Conservation (phyloP, 2,797 vertebrate species). For the Sebastolobus altivelis region DNA sequence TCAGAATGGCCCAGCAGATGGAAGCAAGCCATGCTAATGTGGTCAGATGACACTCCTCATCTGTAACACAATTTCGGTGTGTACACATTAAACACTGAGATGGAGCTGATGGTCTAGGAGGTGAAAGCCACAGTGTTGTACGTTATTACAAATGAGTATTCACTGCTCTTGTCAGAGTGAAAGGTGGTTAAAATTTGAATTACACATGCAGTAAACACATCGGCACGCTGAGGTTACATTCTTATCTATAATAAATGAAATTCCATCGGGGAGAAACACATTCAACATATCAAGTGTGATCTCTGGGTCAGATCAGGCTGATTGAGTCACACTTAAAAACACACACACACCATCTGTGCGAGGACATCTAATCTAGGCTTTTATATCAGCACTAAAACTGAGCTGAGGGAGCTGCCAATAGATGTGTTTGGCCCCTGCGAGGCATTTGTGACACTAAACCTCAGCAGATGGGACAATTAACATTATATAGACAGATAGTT, state of each 20-base stretch:
- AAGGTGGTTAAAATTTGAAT: background rate
- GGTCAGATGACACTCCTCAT: slow-evolving; percentile 14
- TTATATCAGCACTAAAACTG: slow-evolving; percentile 37
- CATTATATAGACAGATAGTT: slow-evolving; percentile 36
- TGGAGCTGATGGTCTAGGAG: background rate
- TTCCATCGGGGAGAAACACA: background rate
- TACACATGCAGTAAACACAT: background rate
- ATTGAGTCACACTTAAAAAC: slow-evolving; percentile 26
- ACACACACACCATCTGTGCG: slow-evolving; percentile 28
- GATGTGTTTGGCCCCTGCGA: slow-evolving; percentile 20
- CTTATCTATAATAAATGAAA: background rate
- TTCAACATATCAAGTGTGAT: slow-evolving; percentile 5
- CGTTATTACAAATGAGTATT: background rate
- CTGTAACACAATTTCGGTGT: background rate
- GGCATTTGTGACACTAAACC: slow-evolving; percentile 46
- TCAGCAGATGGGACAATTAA: slow-evolving; percentile 56
- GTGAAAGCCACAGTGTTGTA: background rate
- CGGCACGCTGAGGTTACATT: background rate
- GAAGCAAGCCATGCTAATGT: background rate
- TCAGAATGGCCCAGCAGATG: slow-evolving; percentile 27
- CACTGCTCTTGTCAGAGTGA: background rate
- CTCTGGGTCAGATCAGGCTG: slow-evolving; percentile 11
- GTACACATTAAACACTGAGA: background rate
- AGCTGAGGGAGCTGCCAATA: slow-evolving; percentile 27
- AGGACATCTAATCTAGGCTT: slow-evolving; percentile 34